Evolutionary conservation across 2,888 invertebrate species (phyloP).

Genomic region (Zootermopsis nevadensis): DNA sequence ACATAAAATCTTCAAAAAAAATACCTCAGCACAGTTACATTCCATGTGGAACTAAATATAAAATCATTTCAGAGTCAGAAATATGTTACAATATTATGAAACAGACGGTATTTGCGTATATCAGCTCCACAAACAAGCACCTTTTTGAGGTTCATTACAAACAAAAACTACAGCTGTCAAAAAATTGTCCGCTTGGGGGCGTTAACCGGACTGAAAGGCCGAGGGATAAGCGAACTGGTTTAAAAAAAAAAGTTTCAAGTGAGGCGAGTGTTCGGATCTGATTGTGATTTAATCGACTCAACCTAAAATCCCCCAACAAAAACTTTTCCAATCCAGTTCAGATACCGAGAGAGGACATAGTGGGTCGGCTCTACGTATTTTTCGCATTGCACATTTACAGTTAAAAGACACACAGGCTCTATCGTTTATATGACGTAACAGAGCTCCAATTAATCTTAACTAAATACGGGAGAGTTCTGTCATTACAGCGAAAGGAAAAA

Average conservation of each 20-base stretch:
- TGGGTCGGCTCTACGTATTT: not conserved
- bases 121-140: not conserved
- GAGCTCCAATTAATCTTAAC: not conserved
- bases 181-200: slow-evolving; percentile 45
- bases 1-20: too few relatives aligned
- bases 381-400: not conserved
- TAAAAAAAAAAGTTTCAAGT: slow-evolving; percentile 24
- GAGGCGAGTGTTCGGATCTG: slow-evolving; percentile 34
- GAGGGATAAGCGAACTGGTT: not conserved
- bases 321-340: slow-evolving; percentile 30
- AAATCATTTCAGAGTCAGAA: not conserved
- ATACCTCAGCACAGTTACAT: too few relatives aligned
- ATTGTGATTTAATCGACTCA: slow-evolving; percentile 42
- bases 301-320: slow-evolving; percentile 38
- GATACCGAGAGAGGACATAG: not conserved
- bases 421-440: not conserved
- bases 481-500: not conserved
- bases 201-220: slow-evolving; percentile 41
- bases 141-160: slow-evolving; percentile 48
- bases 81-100: not conserved
- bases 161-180: slow-evolving; percentile 48
- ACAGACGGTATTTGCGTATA: not conserved
- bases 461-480: not conserved
- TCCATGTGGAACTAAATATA: too few relatives aligned
- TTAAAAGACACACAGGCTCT: not conserved